A percentile compares a stretch with the other conserved stretches of the same genome.
Evolutionary conservation across 2,888 invertebrate genomes (phyloP).

Genomic region (Folsomia candida): DNA sequence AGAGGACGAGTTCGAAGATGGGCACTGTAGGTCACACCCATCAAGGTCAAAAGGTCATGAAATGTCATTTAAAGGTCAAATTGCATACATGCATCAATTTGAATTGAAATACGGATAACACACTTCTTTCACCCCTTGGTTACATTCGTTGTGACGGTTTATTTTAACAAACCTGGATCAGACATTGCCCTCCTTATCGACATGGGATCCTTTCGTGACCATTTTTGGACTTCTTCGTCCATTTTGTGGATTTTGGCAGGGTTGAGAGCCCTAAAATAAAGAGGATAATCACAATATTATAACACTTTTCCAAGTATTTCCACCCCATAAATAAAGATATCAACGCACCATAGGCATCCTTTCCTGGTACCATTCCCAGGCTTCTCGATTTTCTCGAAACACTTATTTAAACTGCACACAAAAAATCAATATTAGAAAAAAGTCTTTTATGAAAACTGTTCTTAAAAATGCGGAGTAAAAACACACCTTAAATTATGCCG

Average conservation of each 20-base stretch:
- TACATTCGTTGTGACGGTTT: no score
- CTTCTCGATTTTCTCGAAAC: constrained; percentile 96
- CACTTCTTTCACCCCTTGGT: no score
- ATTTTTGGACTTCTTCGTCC: constrained; percentile 97
- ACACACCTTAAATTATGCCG: constrained; percentile 93
- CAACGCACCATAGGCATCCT: constrained; percentile 65
- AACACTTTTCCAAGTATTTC: constrained; percentile 58
- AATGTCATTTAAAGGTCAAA: no score
- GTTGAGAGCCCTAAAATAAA: constrained; percentile 75
- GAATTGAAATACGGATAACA: no score
- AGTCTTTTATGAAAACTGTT: constrained; percentile 85
- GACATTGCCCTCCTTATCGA: constrained; percentile 93
- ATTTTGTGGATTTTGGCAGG: constrained; percentile 91
- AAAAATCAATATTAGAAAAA: constrained; percentile 57
- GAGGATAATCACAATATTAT: not conserved
- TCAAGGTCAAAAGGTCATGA: no score
- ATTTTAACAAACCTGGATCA: constrained; percentile 68
- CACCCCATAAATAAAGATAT: not conserved
- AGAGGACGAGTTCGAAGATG: no score
- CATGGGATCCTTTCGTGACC: constrained; percentile 91
- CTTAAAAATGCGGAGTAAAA: no score
- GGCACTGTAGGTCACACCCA: no score
- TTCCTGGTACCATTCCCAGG: constrained; percentile 80
- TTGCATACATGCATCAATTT: no score
- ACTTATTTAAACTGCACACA: constrained; percentile 79